Conservation (phyloP, 1,140 invertebrate species). For the Drosophila saltans region DNA sequence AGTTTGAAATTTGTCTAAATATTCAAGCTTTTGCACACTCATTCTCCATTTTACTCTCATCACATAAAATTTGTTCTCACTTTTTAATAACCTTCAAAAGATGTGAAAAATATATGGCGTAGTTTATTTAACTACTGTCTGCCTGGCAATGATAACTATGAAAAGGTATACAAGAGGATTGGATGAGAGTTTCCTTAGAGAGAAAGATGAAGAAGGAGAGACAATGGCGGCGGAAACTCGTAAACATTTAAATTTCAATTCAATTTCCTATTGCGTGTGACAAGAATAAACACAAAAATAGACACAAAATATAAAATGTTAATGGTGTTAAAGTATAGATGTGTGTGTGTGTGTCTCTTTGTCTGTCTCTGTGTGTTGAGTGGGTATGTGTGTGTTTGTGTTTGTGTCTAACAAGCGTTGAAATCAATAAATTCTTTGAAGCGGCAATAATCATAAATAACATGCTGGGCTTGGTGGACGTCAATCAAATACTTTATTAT, state of each 20-base stretch:
- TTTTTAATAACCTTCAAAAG: not conserved
- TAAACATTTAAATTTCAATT: slow-evolving; percentile 11
- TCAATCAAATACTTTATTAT: slow-evolving; percentile 70
- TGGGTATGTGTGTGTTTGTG: slow-evolving; percentile 3
- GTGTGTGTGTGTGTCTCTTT: slow-evolving; percentile 1
- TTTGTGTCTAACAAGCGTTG: slow-evolving; percentile 15
- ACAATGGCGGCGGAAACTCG: slow-evolving; percentile 4
- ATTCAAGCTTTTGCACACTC: too few relatives aligned
- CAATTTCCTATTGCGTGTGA: slow-evolving; percentile 31
- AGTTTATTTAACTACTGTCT: not conserved
- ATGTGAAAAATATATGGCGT: not conserved
- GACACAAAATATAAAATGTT: slow-evolving; percentile 23
- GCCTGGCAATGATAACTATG: not conserved
- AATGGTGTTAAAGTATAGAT: slow-evolving; percentile 1
- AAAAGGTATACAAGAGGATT: slow-evolving; percentile 4
- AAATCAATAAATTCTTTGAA: slow-evolving; percentile 64
- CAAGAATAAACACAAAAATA: slow-evolving; percentile 45
- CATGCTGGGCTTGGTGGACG: slow-evolving; percentile 52
- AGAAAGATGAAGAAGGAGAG: not conserved
- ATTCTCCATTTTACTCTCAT: too few relatives aligned
- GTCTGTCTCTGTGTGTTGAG: not conserved
- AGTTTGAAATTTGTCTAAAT: too few relatives aligned
- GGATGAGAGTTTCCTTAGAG: not conserved
- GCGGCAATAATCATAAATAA: slow-evolving; percentile 63
- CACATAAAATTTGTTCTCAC: too few relatives aligned